Conservation (phyloP, 1,140 invertebrate genomes). For the Sweltsa coloradensis region DNA sequence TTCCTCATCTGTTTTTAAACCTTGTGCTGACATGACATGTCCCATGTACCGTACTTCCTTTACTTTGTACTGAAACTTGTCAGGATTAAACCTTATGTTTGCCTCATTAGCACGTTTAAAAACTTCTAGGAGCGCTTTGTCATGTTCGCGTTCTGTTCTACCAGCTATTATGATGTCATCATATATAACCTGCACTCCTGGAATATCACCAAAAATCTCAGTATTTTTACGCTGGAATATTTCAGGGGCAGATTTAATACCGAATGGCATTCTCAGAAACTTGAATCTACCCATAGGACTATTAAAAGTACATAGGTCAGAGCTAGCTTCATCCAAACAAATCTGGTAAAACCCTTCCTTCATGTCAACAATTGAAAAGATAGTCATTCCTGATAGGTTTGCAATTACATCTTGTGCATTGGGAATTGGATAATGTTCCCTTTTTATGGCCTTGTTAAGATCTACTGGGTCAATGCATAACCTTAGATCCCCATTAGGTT, state of each 20-base stretch:
- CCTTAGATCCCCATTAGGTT: conserved; percentile 25
- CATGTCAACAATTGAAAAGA: conserved; percentile 13
- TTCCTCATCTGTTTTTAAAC: conserved; percentile 23
- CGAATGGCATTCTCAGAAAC: conserved; percentile 29
- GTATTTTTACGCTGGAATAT: conserved; percentile 16
- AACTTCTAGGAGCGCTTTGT: neutral
- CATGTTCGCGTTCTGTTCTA: neutral
- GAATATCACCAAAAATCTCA: conserved; percentile 20
- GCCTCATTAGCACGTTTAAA: neutral
- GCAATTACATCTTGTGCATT: conserved; percentile 29
- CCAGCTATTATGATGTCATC: conserved; percentile 27
- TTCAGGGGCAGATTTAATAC: conserved; percentile 26
- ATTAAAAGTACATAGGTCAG: conserved; percentile 30
- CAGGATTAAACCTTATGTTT: neutral
- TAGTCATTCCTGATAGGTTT: conserved; percentile 24
- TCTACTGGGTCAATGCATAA: conserved; percentile 29
- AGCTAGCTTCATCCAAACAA: conserved; percentile 25
- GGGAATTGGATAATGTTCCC: conserved; percentile 28
- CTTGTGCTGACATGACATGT: conserved; percentile 4
- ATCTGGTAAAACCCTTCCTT: conserved; percentile 30
- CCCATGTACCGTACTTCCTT: conserved; percentile 1
- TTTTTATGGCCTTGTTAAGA: conserved; percentile 27
- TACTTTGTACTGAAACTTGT: conserved; percentile 7
- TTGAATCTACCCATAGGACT: conserved; percentile 31
- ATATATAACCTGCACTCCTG: conserved; percentile 22